A percentile compares a stretch with the other conserved stretches of the same genome.
Evolutionary conservation across 2,113 vertebrate genomes (phyloP).

Genomic region (Natator depressus): DNA sequence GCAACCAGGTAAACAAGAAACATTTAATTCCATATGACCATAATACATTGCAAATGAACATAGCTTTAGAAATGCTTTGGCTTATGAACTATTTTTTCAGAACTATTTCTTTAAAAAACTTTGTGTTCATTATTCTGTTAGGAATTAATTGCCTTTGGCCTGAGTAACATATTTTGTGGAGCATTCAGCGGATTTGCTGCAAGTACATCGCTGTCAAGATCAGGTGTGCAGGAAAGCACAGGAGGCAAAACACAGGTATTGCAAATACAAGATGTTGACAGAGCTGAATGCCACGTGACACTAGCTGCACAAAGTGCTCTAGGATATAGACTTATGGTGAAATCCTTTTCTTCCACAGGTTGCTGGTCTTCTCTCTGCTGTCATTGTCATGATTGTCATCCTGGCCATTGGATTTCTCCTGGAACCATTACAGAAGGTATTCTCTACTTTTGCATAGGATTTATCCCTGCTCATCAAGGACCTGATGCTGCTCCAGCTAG

Average conservation of each 20-base stretch:
- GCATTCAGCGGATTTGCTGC: constrained; percentile 90
- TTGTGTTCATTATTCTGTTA: constrained; percentile 57
- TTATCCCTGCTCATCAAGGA: background rate
- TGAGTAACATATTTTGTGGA: constrained; percentile 92
- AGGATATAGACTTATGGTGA: background rate
- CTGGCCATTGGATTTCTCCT: constrained; percentile 89
- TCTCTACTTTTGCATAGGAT: background rate
- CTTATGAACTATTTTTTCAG: background rate
- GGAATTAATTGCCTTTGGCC: constrained; percentile 95
- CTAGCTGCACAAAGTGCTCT: background rate
- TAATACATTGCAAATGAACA: background rate
- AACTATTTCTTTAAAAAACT: background rate
- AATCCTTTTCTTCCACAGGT: constrained; percentile 77
- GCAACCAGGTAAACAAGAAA: constrained; percentile 86
- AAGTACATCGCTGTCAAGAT: constrained; percentile 93
- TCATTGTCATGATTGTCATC: constrained; percentile 90
- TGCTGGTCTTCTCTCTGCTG: constrained; percentile 89
- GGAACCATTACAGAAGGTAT: constrained; percentile 92
- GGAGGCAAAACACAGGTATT: constrained; percentile 97
- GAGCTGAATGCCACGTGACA: background rate
- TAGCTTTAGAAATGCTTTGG: background rate
- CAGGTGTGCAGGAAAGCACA: constrained; percentile 94
- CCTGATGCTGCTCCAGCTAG: background rate
- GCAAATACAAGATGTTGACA: background rate
- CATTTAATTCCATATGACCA: background rate